Percentiles rank a stretch among this genome's conserved stretches.
Conservation (phyloP, 2,888 invertebrate species). For the Petrolisthes manimaculis region DNA sequence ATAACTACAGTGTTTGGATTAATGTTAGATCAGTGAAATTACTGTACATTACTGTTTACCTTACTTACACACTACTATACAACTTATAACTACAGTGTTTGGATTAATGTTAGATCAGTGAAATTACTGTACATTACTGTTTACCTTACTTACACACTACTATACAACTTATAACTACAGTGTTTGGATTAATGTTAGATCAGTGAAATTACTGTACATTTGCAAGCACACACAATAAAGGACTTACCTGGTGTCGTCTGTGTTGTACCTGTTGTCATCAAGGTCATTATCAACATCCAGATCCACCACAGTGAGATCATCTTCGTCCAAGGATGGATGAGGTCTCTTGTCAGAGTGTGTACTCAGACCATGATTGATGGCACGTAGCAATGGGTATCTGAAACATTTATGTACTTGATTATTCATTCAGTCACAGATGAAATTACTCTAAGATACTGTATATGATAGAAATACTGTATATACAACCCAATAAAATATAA, state of each 20-base stretch:
- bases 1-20: too few relatives aligned
- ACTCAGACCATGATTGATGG: conserved; percentile 43
- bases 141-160: too few relatives aligned
- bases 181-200: too few relatives aligned
- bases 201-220: neutral
- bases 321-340: neutral
- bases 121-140: neutral
- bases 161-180: too few relatives aligned
- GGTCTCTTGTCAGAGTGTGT: conserved; percentile 30
- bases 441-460: neutral
- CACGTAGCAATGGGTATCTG: conserved; percentile 46
- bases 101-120: too few relatives aligned
- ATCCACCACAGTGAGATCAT: conserved; percentile 26
- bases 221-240: neutral
- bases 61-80: too few relatives aligned
- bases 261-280: conserved; percentile 20
- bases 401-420: neutral
- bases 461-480: too few relatives aligned
- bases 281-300: conserved; percentile 45
- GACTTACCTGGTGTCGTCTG: conserved; percentile 33
- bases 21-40: too few relatives aligned
- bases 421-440: neutral
- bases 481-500: neutral
- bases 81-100: too few relatives aligned
- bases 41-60: too few relatives aligned